A percentile compares a stretch with the other conserved stretches of the same genome.
These are phyloP conservation scores for Xenopus petersii DNA, from an alignment of 2,797 vertebrate genomes.

Conservation along the genomic window DNA sequence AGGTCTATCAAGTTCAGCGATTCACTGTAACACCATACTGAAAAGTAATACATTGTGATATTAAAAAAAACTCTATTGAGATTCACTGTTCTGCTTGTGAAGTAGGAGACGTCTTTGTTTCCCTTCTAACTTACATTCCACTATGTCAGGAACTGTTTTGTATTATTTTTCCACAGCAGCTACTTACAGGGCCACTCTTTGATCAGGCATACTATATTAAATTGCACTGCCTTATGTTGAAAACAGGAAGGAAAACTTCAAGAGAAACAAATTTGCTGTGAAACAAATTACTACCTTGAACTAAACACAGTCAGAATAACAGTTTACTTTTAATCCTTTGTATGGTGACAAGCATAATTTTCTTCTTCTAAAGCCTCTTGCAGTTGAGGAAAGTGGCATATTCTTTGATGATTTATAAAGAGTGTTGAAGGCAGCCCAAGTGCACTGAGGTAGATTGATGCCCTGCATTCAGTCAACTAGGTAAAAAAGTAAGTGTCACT, in stretches of 20 bases:
- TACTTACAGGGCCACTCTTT: slow-evolving; percentile 19
- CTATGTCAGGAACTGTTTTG: neutral
- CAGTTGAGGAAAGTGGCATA: slow-evolving; percentile 47
- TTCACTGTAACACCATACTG: too few species aligned
- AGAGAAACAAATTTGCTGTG: slow-evolving; percentile 23
- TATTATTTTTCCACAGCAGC: slow-evolving; percentile 11
- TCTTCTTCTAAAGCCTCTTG: slow-evolving; percentile 27
- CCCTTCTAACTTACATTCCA: too few species aligned
- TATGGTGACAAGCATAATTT: slow-evolving; percentile 27
- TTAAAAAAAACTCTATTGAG: neutral
- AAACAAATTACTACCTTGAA: slow-evolving; percentile 37
- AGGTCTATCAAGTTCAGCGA: too few species aligned
- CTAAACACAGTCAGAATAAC: slow-evolving; percentile 19
- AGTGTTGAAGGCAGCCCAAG: slow-evolving; percentile 15
- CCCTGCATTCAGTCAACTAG: slow-evolving; percentile 36
- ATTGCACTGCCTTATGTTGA: slow-evolving; percentile 20
- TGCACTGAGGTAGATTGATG: slow-evolving; percentile 3
- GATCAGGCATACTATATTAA: slow-evolving; percentile 14
- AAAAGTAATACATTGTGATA: too few species aligned
- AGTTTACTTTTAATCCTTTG: slow-evolving; percentile 45
- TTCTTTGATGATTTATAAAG: slow-evolving; percentile 50
- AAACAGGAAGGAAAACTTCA: slow-evolving; percentile 22
- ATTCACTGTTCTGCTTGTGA: neutral
- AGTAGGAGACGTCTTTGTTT: neutral
- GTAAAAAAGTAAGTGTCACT: slow-evolving; percentile 7